Conservation (phyloP, 2,113 vertebrate genomes). For the Cyanoderma ruficeps region DNA sequence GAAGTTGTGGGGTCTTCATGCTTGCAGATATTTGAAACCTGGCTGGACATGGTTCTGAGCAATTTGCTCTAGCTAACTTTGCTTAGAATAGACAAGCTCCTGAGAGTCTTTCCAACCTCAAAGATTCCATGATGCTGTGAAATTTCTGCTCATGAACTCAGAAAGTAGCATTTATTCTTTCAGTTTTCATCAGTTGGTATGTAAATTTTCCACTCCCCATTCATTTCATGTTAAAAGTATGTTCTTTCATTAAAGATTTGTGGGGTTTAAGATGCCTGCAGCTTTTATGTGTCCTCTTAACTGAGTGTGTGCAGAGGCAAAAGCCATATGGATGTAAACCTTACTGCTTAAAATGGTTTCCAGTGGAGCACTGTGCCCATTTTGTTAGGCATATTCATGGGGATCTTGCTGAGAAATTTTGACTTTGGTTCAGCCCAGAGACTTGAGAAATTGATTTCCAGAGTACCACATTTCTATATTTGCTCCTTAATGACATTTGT, state of each 20-base stretch:
- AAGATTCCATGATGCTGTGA: neutral
- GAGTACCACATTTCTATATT: neutral
- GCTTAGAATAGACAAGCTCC: neutral
- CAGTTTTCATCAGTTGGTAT: neutral
- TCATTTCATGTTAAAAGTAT: neutral
- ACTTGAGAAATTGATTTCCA: constrained; percentile 6
- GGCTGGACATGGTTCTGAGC: neutral
- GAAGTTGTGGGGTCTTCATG: neutral
- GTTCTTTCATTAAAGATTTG: neutral
- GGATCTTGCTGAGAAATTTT: constrained; percentile 13
- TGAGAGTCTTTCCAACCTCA: neutral
- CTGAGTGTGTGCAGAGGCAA: neutral
- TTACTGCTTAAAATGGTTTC: neutral
- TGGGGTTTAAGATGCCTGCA: neutral
- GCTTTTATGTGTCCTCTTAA: constrained; percentile 15
- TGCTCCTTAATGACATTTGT: neutral
- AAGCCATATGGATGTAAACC: neutral
- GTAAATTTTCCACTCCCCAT: neutral
- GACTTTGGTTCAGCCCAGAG: neutral
- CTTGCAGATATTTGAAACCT: neutral
- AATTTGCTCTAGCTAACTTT: neutral
- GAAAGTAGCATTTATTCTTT: neutral
- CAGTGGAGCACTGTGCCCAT: neutral
- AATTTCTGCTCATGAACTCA: neutral
- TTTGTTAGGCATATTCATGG: neutral